Percentiles rank a stretch among this genome's conserved stretches.
Evolutionary conservation across 1,140 invertebrate genomes (phyloP).

Genomic region (Atta cephalotes): DNA sequence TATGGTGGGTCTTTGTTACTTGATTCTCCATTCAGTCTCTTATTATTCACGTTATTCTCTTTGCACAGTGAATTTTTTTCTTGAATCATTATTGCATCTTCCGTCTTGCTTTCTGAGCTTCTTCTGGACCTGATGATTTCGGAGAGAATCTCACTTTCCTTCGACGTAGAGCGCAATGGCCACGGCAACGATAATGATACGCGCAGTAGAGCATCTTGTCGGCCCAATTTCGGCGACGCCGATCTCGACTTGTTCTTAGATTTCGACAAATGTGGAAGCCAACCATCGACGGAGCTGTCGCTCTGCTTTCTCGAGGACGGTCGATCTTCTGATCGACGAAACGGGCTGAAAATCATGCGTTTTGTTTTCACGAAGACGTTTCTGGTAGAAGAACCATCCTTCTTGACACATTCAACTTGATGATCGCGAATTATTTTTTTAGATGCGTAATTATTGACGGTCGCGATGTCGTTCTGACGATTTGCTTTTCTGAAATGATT

Average conservation of each 20-base stretch:
- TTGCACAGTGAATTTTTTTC: background rate
- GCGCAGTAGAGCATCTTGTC: conserved; percentile 55
- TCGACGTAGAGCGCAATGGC: conserved; percentile 54
- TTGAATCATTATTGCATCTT: background rate
- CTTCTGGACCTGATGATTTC: background rate
- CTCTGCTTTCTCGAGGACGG: conserved; percentile 77
- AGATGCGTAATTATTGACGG: background rate
- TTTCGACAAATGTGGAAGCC: conserved; percentile 14
- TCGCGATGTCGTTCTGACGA: background rate
- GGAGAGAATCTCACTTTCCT: conserved; percentile 20
- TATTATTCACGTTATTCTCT: background rate
- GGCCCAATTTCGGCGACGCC: conserved; percentile 47
- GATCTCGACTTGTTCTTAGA: conserved; percentile 68
- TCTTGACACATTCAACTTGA: background rate
- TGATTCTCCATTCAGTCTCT: background rate
- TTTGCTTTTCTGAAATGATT: background rate
- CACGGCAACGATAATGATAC: conserved; percentile 66
- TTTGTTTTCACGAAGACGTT: conserved; percentile 92
- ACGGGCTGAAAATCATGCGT: conserved; percentile 91
- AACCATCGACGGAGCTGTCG: conserved; percentile 42
- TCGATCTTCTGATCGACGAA: conserved; percentile 87
- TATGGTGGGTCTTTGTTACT: background rate
- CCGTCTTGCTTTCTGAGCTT: conserved; percentile 1
- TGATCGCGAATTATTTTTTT: background rate
- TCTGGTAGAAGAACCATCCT: conserved; percentile 24